phyloP scores from a whole-genome alignment of 1,140 invertebrate genomes.

The Theocolax elegans region DNA sequence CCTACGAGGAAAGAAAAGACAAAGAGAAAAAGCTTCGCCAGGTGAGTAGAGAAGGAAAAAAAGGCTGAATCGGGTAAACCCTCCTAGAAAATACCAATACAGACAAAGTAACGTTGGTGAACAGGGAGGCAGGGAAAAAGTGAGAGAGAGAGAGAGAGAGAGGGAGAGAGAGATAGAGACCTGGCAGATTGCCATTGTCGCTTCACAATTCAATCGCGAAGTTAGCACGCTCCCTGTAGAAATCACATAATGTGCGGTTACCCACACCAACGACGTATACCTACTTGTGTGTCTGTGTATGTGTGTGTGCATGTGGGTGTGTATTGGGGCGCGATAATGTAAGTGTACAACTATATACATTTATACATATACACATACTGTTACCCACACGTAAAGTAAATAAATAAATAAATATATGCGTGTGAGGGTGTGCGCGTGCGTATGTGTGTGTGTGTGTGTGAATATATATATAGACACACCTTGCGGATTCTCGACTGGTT shows the following conservation, averaged over 20 bases:
- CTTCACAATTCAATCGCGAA: slow-evolving; percentile 66
- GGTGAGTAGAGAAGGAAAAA: slow-evolving; percentile 12
- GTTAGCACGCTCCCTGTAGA: slow-evolving; percentile 66
- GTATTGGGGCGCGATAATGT: no score
- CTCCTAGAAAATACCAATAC: slow-evolving; percentile 4
- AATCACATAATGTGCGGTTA: slow-evolving; percentile 67
- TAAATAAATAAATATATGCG: not conserved
- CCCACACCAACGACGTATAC: slow-evolving; percentile 23
- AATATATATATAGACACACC: not conserved
- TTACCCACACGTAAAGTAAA: no score
- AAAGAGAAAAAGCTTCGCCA: not conserved
- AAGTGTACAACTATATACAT: no score
- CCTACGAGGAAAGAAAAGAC: not conserved
- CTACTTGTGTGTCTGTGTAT: no score
- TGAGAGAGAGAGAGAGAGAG: slow-evolving; percentile 2
- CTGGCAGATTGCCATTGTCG: slow-evolving; percentile 66
- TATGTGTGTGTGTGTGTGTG: not conserved
- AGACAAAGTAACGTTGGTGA: not conserved
- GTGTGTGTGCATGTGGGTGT: no score
- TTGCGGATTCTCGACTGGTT: no score
- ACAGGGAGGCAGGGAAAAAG: slow-evolving; percentile 15
- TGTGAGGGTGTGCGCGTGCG: not conserved
- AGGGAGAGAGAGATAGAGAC: not conserved
- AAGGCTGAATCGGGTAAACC: slow-evolving; percentile 17
- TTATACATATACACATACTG: slow-evolving; percentile 3